phyloP scores from a whole-genome alignment of 2,888 invertebrate genomes.

The Desoria tigrina region DNA sequence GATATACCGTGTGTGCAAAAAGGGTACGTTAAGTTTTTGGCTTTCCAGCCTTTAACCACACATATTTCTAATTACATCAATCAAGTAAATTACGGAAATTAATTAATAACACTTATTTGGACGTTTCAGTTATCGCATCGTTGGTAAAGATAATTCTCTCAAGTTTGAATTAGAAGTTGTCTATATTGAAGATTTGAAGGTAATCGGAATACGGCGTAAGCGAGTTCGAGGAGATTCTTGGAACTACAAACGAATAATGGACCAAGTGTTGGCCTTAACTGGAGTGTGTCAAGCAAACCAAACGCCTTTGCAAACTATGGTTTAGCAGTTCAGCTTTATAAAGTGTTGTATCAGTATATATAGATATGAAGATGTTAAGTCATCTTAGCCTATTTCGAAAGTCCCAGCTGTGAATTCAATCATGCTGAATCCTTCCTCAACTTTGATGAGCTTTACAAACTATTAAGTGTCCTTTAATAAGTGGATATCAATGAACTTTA shows the following conservation, averaged over 20 bases:
- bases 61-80: too few species aligned
- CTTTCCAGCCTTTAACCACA: too few species aligned
- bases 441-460: too few species aligned
- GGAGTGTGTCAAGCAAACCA: constrained; percentile 53
- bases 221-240: constrained; percentile 75
- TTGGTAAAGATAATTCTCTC: constrained; percentile 42
- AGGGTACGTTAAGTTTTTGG: too few species aligned
- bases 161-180: constrained; percentile 53
- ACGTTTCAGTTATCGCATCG: constrained; percentile 43
- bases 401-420: too few species aligned
- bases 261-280: constrained; percentile 67
- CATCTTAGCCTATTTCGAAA: neutral
- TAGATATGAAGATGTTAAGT: neutral
- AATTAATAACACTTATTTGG: too few species aligned
- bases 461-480: too few species aligned
- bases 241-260: constrained; percentile 77
- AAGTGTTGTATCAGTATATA: too few species aligned
- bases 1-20: constrained; percentile 51
- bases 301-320: constrained; percentile 46
- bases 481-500: too few species aligned
- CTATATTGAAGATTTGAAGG: constrained; percentile 44
- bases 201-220: constrained; percentile 62
- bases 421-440: too few species aligned
- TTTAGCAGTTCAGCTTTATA: constrained; percentile 30
- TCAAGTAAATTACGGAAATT: neutral